phyloP scores from a whole-genome alignment of 2,113 vertebrate species.

The Phalacrocorax carbo region DNA sequence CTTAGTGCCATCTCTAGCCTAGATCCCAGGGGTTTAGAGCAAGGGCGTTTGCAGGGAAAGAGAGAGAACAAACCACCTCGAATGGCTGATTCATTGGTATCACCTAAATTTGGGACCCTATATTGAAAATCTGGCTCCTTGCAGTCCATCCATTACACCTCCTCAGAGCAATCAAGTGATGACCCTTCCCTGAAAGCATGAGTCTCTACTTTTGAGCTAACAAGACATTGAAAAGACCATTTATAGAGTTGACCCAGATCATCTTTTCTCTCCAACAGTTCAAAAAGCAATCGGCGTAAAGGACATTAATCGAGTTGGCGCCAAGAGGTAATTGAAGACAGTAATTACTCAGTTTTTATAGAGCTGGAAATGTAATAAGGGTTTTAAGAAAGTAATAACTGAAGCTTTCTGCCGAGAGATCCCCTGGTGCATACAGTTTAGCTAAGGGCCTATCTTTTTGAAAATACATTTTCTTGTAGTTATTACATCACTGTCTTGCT shows the following conservation, averaged over 20 bases:
- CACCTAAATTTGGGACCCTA: neutral
- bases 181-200: neutral
- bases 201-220: neutral
- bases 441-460: constrained; percentile 42
- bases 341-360: constrained; percentile 65
- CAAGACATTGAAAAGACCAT: neutral
- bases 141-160: neutral
- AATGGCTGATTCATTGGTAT: neutral
- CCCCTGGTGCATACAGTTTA: constrained; percentile 44
- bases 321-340: constrained; percentile 63
- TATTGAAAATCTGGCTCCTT: neutral
- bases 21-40: neutral
- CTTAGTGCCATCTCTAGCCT: constrained; percentile 9
- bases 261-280: constrained; percentile 57
- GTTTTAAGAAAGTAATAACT: constrained; percentile 62
- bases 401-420: constrained; percentile 41
- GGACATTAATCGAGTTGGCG: constrained; percentile 43
- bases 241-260: constrained; percentile 45
- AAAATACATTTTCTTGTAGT: constrained; percentile 53
- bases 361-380: constrained; percentile 57
- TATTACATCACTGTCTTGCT: constrained; percentile 59
- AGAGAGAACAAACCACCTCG: neutral
- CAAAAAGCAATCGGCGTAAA: constrained; percentile 4
- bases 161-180: neutral
- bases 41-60: neutral